Evolutionary conservation across 2,888 invertebrate species (phyloP).

Genomic region (Hetaerina titia): DNA sequence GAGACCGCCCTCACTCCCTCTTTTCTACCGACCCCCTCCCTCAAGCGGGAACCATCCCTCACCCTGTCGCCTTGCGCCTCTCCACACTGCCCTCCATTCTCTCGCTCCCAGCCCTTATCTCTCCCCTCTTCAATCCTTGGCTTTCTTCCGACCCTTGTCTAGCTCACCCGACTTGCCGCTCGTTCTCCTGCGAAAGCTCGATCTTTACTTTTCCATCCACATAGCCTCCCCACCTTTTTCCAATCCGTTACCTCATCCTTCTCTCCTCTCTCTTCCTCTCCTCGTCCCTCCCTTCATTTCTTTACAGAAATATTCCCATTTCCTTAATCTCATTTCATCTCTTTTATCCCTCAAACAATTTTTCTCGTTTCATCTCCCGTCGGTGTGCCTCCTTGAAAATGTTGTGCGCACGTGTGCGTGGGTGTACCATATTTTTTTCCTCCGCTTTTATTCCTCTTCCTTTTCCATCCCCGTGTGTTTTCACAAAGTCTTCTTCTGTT

Average conservation of each 20-base stretch:
- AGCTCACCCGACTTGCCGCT: not conserved
- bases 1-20: not conserved
- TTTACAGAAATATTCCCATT: not conserved
- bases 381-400: not conserved
- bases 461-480: not conserved
- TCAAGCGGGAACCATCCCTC: not conserved
- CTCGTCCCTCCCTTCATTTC: not conserved
- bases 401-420: not conserved
- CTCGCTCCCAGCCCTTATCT: not conserved
- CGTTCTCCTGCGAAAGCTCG: not conserved
- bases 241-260: not conserved
- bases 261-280: not conserved
- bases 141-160: not conserved
- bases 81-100: not conserved
- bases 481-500: not conserved
- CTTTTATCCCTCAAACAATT: conserved; percentile 26
- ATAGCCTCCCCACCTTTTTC: not conserved
- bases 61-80: too few relatives aligned
- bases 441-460: too few relatives aligned
- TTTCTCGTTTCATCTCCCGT: conserved; percentile 7
- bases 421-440: not conserved
- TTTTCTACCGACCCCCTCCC: not conserved
- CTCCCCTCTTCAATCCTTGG: not conserved
- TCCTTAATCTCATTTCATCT: conserved; percentile 14
- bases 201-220: not conserved